These are phyloP conservation scores for Etheostoma perlongum DNA, from an alignment of 2,797 vertebrate species.

Conservation along the genomic window DNA sequence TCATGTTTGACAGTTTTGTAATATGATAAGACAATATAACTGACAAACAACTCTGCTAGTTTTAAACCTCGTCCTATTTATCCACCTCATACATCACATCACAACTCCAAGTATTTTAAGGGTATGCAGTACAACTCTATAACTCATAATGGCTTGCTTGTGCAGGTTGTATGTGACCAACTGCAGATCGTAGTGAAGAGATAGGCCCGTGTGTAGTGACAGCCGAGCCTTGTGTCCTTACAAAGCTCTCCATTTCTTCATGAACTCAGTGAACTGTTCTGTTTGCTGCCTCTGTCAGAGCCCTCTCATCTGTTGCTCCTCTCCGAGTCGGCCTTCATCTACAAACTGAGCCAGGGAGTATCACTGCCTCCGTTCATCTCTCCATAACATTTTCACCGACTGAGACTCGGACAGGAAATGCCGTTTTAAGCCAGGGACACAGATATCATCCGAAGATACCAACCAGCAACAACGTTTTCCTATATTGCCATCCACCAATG, in stretches of 20 bases:
- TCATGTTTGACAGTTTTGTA: not conserved
- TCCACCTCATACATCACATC: not conserved
- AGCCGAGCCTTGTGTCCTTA: slow-evolving; percentile 75
- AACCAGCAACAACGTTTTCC: not conserved
- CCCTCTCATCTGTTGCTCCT: slow-evolving; percentile 70
- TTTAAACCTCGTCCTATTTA: not conserved
- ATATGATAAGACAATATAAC: not conserved
- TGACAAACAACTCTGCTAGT: not conserved
- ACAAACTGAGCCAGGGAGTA: slow-evolving; percentile 37
- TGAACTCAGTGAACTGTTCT: slow-evolving; percentile 77
- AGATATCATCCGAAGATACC: not conserved
- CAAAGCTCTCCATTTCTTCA: slow-evolving; percentile 77
- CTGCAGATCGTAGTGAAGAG: slow-evolving; percentile 64
- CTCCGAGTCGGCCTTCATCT: slow-evolving; percentile 46
- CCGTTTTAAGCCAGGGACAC: not conserved
- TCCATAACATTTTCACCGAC: slow-evolving; percentile 34
- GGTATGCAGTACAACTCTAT: slow-evolving; percentile 1
- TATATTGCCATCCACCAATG: not conserved
- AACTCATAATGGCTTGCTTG: slow-evolving; percentile 65
- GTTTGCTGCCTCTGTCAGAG: slow-evolving; percentile 75
- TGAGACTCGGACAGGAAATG: slow-evolving; percentile 17
- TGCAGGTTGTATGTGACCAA: slow-evolving; percentile 57
- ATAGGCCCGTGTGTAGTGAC: slow-evolving; percentile 60
- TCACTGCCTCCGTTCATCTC: slow-evolving; percentile 43
- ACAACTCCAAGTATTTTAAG: not conserved